Evolutionary conservation across 2,797 vertebrate species (phyloP).

Genomic region (Myotis daubentonii): DNA sequence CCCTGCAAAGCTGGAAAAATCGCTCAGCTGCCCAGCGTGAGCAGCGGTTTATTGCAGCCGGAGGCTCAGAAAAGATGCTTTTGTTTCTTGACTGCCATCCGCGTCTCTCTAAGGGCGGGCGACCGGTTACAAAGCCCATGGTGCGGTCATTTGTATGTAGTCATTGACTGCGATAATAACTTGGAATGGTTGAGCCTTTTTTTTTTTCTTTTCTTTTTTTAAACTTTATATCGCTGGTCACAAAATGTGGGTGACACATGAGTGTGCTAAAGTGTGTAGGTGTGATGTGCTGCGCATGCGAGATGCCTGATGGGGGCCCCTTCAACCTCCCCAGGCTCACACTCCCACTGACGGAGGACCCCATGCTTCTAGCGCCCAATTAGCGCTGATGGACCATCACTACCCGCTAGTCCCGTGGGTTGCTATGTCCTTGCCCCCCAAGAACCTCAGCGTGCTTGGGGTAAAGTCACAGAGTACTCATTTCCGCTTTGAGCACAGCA

Average conservation of each 20-base stretch:
- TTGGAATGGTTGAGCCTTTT: not conserved
- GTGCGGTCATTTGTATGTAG: not conserved
- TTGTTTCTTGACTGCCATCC: conserved; percentile 41
- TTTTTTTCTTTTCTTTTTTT: not conserved
- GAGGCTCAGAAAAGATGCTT: conserved; percentile 37
- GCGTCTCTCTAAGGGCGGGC: not conserved
- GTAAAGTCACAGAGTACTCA: not conserved
- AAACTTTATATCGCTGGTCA: not conserved
- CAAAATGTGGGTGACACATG: not conserved
- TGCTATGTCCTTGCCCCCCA: not conserved
- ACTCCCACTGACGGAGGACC: not conserved
- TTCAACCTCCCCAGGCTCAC: not conserved
- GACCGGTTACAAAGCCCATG: not conserved
- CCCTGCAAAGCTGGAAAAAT: not conserved
- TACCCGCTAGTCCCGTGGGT: not conserved
- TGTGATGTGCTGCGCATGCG: not conserved
- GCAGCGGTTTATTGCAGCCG: not conserved
- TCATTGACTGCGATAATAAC: not conserved
- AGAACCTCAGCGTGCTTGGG: not conserved
- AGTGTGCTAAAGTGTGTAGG: not conserved
- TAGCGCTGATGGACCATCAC: not conserved
- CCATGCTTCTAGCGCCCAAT: not conserved
- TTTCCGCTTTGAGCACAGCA: conserved; percentile 16
- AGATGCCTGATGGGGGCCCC: not conserved
- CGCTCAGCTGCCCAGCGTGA: not conserved